Conservation (phyloP, 2,888 invertebrate species). For the Hoplodrina ambigua region DNA sequence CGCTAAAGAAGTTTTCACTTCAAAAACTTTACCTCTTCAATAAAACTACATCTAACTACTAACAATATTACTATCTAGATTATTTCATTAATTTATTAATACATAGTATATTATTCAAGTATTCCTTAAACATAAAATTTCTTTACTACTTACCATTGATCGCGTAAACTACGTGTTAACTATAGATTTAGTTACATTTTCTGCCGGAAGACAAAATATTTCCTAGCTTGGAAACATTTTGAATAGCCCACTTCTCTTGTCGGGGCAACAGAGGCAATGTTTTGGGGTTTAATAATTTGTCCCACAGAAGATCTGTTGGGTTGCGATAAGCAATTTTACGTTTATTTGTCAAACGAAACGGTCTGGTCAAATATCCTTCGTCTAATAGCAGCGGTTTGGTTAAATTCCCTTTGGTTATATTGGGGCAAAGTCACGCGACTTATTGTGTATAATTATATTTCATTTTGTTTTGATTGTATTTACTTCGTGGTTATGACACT, state of each 20-base stretch:
- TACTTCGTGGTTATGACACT: not conserved
- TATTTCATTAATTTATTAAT: too few species aligned
- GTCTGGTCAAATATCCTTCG: constrained; percentile 47
- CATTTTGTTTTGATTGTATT: not conserved
- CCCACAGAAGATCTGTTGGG: constrained; percentile 57
- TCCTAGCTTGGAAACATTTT: constrained; percentile 12
- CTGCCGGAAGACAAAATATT: too few species aligned
- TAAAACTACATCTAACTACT: too few species aligned
- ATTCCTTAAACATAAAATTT: too few species aligned
- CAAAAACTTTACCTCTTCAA: too few species aligned
- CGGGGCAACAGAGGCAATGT: constrained; percentile 29
- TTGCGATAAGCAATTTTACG: constrained; percentile 61
- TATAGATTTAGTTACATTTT: too few species aligned
- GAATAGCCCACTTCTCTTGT: constrained; percentile 25
- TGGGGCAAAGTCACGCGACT: constrained; percentile 6
- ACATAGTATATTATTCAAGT: too few species aligned
- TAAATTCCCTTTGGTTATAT: constrained; percentile 31
- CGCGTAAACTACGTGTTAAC: too few species aligned
- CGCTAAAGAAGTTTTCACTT: too few species aligned
- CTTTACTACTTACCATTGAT: too few species aligned
- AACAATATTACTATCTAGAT: too few species aligned
- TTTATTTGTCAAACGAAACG: constrained; percentile 59
- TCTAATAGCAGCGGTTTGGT: constrained; percentile 33
- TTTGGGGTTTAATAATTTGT: constrained; percentile 61
- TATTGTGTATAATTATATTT: constrained; percentile 25